These are phyloP conservation scores for Rhinophrynus dorsalis DNA, from an alignment of 2,797 vertebrate genomes.

Conservation along the genomic window DNA sequence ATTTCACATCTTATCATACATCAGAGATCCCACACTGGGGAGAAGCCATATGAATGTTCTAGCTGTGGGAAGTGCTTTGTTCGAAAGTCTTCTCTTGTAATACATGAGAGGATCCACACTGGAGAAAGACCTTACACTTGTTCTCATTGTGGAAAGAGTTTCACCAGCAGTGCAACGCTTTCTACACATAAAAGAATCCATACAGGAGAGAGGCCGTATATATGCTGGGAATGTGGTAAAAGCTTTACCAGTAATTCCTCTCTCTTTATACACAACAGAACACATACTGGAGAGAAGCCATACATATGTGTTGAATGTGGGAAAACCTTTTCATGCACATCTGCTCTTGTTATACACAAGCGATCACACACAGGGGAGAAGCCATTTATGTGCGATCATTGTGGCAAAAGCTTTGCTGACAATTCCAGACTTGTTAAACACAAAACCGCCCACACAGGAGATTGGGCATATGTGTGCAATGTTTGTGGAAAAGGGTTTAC, in stretches of 20 bases:
- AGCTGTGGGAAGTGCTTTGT: conserved; percentile 29
- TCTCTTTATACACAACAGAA: conserved; percentile 33
- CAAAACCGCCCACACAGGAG: conserved; percentile 46
- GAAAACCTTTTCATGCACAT: conserved; percentile 27
- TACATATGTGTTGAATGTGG: conserved; percentile 26
- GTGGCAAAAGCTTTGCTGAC: conserved; percentile 33
- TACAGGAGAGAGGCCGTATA: conserved; percentile 20
- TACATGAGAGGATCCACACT: conserved; percentile 34
- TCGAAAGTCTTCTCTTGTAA: conserved; percentile 27
- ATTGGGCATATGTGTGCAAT: conserved; percentile 36
- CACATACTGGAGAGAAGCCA: conserved; percentile 30
- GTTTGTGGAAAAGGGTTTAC: conserved; percentile 48
- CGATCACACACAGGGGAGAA: conserved; percentile 27
- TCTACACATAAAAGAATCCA: conserved; percentile 39
- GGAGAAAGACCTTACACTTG: conserved; percentile 34
- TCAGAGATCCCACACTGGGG: conserved; percentile 53
- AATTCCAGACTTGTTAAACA: conserved; percentile 45
- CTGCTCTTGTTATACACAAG: conserved; percentile 30
- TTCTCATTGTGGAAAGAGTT: conserved; percentile 33
- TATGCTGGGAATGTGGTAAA: conserved; percentile 36
- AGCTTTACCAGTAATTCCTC: conserved; percentile 35
- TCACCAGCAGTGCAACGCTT: conserved; percentile 28
- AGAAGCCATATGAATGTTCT: conserved; percentile 51
- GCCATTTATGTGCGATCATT: conserved; percentile 30
- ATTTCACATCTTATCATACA: conserved; percentile 56